These are phyloP conservation scores for Lepidurus apus DNA, from an alignment of 1,140 invertebrate genomes.

Conservation along the genomic window DNA sequence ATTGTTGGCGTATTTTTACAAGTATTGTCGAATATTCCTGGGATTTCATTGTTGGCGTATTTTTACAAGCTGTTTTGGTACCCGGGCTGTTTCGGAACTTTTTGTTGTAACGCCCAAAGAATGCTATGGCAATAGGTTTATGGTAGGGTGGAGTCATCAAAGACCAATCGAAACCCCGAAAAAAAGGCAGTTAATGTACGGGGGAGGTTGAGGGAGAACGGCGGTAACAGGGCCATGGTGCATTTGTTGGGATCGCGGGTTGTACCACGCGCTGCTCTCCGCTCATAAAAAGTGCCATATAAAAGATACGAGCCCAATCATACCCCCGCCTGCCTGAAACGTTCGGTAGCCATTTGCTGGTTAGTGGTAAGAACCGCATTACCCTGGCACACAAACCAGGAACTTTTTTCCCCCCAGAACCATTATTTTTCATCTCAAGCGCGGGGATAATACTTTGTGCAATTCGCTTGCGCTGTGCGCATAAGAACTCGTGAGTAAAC, in stretches of 20 bases:
- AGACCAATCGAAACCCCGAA: not conserved
- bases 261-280: not conserved
- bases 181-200: not conserved
- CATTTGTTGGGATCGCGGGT: not conserved
- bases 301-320: conserved; percentile 15
- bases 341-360: conserved; percentile 20
- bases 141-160: not conserved
- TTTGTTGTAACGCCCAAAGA: not conserved
- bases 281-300: conserved; percentile 7
- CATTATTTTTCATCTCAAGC: conserved; percentile 19
- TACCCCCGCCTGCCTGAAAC: not conserved
- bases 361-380: not conserved
- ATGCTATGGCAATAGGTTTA: not conserved
- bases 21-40: too few relatives aligned
- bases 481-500: not conserved
- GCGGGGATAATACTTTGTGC: conserved; percentile 1
- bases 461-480: not conserved
- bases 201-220: not conserved
- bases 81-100: not conserved
- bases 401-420: not conserved
- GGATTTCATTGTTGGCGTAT: too few relatives aligned
- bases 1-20: too few relatives aligned
- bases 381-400: not conserved
- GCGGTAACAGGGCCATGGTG: not conserved
- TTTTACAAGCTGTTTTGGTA: too few relatives aligned